Conservation (phyloP, 2,888 invertebrate species). For the Germaria angustata region DNA sequence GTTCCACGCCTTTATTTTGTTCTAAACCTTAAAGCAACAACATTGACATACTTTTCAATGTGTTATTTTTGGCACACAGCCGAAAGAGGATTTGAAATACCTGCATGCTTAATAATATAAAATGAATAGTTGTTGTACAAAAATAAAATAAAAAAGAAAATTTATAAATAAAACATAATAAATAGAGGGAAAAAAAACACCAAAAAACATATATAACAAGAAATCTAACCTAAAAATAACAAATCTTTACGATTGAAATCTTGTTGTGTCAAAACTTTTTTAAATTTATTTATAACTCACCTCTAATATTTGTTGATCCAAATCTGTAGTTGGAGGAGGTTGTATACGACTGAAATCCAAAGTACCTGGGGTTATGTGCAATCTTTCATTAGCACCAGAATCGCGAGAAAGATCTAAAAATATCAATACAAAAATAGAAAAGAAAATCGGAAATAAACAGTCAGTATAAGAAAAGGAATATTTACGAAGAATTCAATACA, state of each 20-base stretch:
- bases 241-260: background rate
- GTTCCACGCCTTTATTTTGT: too few species aligned
- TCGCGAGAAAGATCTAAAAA: conserved; percentile 80
- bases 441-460: conserved; percentile 1
- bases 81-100: conserved; percentile 46
- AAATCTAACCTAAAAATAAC: conserved; percentile 3
- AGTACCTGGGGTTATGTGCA: conserved; percentile 77
- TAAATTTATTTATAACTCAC: conserved; percentile 70
- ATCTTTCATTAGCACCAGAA: conserved; percentile 78
- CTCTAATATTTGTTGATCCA: conserved; percentile 80
- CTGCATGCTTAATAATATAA: conserved; percentile 29
- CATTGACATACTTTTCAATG: conserved; percentile 47
- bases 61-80: conserved; percentile 49
- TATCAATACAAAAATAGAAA: conserved; percentile 37
- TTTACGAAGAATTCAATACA: background rate
- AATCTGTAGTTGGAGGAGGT: conserved; percentile 75
- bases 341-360: conserved; percentile 76
- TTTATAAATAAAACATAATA: background rate
- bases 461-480: background rate
- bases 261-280: background rate
- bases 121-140: background rate
- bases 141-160: background rate
- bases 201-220: background rate
- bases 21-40: too few species aligned
- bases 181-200: background rate